Evolutionary conservation across 2,797 vertebrate species (phyloP).

Genomic region (Xenentodon cancila): DNA sequence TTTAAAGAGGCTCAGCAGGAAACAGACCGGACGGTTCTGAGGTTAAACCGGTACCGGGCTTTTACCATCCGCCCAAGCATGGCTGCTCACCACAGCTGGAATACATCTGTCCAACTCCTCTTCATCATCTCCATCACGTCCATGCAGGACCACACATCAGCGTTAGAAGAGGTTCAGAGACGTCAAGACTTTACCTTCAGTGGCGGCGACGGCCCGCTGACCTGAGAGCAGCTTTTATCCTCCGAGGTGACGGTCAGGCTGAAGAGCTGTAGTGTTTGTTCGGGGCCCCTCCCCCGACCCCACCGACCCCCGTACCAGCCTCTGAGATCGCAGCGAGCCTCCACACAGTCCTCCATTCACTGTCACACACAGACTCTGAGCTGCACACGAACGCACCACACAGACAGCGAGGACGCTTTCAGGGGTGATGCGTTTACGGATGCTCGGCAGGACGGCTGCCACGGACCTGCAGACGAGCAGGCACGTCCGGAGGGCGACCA

Average conservation of each 20-base stretch:
- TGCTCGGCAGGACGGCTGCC: too few relatives aligned
- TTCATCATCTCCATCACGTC: background rate
- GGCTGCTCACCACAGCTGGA: background rate
- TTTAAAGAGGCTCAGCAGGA: too few relatives aligned
- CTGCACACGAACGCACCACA: conserved; percentile 16
- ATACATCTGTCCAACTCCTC: background rate
- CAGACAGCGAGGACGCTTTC: background rate
- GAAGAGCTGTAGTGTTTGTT: conserved; percentile 35
- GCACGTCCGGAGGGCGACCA: background rate
- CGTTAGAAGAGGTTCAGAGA: too few relatives aligned
- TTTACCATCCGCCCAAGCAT: background rate
- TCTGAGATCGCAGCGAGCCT: conserved; percentile 53
- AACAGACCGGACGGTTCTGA: background rate
- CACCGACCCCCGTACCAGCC: conserved; percentile 63
- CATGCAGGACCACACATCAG: too few relatives aligned
- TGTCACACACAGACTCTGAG: conserved; percentile 16
- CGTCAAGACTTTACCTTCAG: conserved; percentile 6
- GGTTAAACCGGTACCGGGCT: background rate
- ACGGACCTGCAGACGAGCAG: background rate
- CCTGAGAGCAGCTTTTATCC: background rate
- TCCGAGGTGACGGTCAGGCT: conserved; percentile 9
- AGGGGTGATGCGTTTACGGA: background rate
- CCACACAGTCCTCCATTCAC: conserved; percentile 69
- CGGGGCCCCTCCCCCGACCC: background rate
- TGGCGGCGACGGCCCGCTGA: too few relatives aligned